These are phyloP conservation scores for Pica pica DNA, from an alignment of 2,113 vertebrate species.

Conservation along the genomic window DNA sequence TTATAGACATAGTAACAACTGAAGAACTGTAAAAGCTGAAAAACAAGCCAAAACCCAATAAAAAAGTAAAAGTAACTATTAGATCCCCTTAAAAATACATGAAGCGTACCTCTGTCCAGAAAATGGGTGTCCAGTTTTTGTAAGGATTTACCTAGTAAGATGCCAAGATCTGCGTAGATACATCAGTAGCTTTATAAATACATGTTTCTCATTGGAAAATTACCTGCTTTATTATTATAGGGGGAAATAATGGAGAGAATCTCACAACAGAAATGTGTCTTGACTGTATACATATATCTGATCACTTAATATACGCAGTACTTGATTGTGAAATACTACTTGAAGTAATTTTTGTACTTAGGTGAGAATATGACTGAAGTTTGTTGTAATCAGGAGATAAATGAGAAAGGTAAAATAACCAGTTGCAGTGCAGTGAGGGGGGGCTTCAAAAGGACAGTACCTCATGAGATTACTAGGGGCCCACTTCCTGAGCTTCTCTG, in stretches of 20 bases:
- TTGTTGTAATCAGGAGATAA: not conserved
- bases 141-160: not conserved
- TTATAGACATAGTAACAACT: not conserved
- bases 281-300: not conserved
- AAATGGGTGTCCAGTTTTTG: not conserved
- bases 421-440: too few relatives aligned
- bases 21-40: not conserved
- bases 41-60: not conserved
- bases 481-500: not conserved
- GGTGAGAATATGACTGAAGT: not conserved
- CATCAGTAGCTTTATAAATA: not conserved
- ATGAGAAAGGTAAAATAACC: not conserved
- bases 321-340: not conserved
- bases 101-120: not conserved
- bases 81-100: not conserved
- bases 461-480: not conserved
- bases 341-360: not conserved
- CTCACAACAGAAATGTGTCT: not conserved
- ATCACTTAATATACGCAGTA: fast-evolving
- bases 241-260: not conserved
- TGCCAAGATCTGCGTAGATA: not conserved
- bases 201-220: not conserved
- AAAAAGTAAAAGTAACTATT: not conserved
- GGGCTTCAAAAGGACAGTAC: not conserved
- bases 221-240: not conserved